A percentile compares a stretch with the other conserved stretches of the same genome.
Evolutionary conservation across 2,888 invertebrate species (phyloP).

Genomic region (Caenorhabditis auriculariae): DNA sequence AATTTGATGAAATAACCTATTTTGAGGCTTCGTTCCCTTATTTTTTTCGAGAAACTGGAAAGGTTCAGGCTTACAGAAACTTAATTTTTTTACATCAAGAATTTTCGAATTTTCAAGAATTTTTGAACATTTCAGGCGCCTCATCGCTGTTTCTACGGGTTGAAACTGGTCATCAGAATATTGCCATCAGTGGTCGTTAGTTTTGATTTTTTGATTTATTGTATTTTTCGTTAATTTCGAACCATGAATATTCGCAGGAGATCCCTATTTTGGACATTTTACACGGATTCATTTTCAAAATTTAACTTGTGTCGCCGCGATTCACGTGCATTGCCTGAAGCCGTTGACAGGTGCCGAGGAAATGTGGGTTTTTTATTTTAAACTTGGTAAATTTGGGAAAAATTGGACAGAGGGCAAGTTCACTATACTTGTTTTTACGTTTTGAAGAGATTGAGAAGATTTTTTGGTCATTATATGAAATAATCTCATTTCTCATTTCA

Average conservation of each 20-base stretch:
- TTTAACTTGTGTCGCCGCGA: constrained; percentile 29
- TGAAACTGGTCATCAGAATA: constrained; percentile 41
- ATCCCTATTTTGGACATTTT: constrained; percentile 39
- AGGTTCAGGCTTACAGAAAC: too few relatives aligned
- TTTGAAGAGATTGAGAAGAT: too few relatives aligned
- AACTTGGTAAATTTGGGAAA: background rate
- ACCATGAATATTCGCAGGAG: constrained; percentile 9
- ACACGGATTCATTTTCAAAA: constrained; percentile 39
- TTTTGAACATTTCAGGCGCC: constrained; percentile 18
- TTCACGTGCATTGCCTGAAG: constrained; percentile 37
- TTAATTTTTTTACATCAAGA: too few relatives aligned
- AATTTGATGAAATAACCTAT: too few relatives aligned
- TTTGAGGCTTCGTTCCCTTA: too few relatives aligned
- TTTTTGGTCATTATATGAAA: too few relatives aligned
- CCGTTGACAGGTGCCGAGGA: constrained; percentile 44
- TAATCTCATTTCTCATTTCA: too few relatives aligned
- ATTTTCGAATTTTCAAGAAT: too few relatives aligned
- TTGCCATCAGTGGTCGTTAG: constrained; percentile 37
- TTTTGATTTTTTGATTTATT: background rate
- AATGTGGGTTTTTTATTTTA: constrained; percentile 24
- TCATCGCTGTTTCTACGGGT: constrained; percentile 29
- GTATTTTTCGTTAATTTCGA: background rate
- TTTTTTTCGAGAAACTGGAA: too few relatives aligned
- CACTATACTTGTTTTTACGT: too few relatives aligned
- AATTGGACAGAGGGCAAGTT: too few relatives aligned